Conservation (phyloP, 2,888 invertebrate species). For the Pocota personata region DNA sequence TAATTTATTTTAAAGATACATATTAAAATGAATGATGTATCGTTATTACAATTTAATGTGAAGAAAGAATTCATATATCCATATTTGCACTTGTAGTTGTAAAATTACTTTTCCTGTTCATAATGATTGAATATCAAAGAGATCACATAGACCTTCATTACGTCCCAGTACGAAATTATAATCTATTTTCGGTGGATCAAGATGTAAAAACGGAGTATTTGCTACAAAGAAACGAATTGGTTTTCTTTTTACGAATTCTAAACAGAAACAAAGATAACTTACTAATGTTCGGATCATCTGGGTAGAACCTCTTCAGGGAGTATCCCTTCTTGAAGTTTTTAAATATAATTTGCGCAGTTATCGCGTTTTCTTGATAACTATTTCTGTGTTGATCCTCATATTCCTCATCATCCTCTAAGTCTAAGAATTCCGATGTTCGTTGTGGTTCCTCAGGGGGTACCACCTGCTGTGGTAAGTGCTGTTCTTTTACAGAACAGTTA, state of each 20-base stretch:
- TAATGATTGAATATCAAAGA: constrained; percentile 80
- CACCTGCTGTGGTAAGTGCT: background rate
- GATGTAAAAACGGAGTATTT: constrained; percentile 79
- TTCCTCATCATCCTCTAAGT: constrained; percentile 62
- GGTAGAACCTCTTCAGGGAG: constrained; percentile 79
- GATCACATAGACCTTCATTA: constrained; percentile 81
- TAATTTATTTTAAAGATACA: constrained; percentile 7
- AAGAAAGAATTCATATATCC: background rate
- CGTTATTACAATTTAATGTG: background rate
- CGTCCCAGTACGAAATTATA: constrained; percentile 79
- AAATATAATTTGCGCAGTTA: constrained; percentile 80
- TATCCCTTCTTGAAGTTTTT: constrained; percentile 79
- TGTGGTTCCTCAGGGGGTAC: background rate
- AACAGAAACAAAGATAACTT: constrained; percentile 23
- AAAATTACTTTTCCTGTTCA: constrained; percentile 33
- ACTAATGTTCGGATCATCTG: constrained; percentile 81
- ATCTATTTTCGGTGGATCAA: constrained; percentile 81
- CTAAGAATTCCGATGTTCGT: constrained; percentile 74
- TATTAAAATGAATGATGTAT: background rate
- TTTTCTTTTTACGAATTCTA: background rate
- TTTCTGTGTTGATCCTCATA: constrained; percentile 77
- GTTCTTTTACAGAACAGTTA: constrained; percentile 76
- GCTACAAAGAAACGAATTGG: constrained; percentile 75
- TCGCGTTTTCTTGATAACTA: constrained; percentile 77
- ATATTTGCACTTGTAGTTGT: constrained; percentile 26